Base-by-base conservation (phyloP, 2,888 invertebrate species). In the Oscheius myriophilus region DNA sequence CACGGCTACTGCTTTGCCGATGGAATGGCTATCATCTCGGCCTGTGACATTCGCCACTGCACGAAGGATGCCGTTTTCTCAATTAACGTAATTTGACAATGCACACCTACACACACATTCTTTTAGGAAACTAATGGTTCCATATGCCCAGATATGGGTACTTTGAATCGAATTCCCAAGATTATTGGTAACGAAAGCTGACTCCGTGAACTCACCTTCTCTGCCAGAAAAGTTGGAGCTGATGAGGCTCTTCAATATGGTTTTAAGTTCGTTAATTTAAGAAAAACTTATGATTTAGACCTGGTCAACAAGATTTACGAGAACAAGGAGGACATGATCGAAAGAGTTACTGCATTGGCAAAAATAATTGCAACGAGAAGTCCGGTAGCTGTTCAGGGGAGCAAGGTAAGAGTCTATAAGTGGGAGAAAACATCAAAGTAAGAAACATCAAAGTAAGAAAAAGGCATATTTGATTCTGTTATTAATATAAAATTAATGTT, bases 111-210 rank as follows among this genome's bases (percentile, higher is more conserved):
- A 33, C 33, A 49, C 3, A 49, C 45, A 3, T 14, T 42, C 52
- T 51, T 71, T 45, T 42, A 86, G 88, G 95, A 96, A 89, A 90
- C 89, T 6, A 88, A 89, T 65, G 73, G 89, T 33, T 97, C 97
- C 0, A 89, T 98, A 88, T 94, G 96, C 3, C 95, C 97, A 3
- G 98, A 98, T 89, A 93, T 97, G 0, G 98, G 98, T 0, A 92
- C 93, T 0, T 88, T 98, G 49, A 97, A 97, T 87, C 90, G 96
- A 73, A 88, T 98, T 18, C 96, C 96, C 1, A 95, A 93, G 89
- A 69, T 79, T 7, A 66, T 71, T 49, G 75, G 75, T 26, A 78
- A 76, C 52, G 69, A 73, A 26, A 71, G 71, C 51, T 75, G 76
- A 72, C 61, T 75, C 9, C 73, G 70, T 66, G 75, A 78, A 51